phyloP scores from a whole-genome alignment of 2,113 vertebrate species.

The Edolisoma coerulescens region DNA sequence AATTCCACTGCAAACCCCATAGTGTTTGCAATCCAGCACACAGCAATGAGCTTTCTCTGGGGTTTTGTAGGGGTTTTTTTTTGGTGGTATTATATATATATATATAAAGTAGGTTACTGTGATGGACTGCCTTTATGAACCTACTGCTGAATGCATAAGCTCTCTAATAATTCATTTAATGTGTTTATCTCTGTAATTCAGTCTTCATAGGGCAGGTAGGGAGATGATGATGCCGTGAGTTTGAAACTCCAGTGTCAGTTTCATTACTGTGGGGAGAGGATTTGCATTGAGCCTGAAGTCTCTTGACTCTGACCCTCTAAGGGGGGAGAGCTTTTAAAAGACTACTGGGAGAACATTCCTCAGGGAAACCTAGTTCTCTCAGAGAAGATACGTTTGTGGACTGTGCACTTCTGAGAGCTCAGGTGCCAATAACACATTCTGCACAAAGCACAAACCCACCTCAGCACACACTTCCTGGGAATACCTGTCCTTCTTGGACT shows the following conservation, averaged over 20 bases:
- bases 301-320: neutral
- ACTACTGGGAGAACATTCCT: neutral
- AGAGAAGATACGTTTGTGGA: neutral
- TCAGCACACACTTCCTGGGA: neutral
- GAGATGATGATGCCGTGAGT: neutral
- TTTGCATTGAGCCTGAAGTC: neutral
- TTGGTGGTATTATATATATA: neutral
- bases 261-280: neutral
- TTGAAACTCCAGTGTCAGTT: neutral
- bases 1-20: slow-evolving; percentile 43
- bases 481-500: neutral
- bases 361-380: neutral
- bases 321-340: neutral
- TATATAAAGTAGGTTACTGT: neutral
- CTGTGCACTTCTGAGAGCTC: neutral
- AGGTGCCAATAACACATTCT: neutral
- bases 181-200: neutral
- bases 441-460: neutral
- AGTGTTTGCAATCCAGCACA: slow-evolving; percentile 16
- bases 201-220: neutral
- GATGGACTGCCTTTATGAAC: neutral
- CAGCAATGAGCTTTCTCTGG: neutral
- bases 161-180: neutral
- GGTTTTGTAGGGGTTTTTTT: neutral
- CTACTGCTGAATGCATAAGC: neutral